Evolutionary conservation across 2,888 invertebrate species (phyloP), one percentile per base, ranked within the genome.

Genomic region (Cybosia mesomella): DNA sequence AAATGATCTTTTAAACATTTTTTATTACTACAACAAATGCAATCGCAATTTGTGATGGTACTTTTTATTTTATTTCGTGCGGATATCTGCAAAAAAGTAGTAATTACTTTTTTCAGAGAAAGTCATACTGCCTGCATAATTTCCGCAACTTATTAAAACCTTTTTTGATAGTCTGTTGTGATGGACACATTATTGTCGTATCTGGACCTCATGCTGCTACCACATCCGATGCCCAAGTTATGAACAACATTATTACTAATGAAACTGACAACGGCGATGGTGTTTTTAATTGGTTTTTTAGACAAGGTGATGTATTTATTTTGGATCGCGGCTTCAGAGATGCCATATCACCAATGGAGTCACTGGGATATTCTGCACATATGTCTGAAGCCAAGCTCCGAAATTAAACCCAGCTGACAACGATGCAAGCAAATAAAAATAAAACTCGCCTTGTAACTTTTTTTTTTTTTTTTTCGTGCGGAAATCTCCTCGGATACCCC

Each of bases 31-130:
- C n/a, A n/a, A n/a, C n/a, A 59, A 67, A 65, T 53, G 71, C 65
- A 39, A 67, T 71, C 34, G 43, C 34, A 21, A 71, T 66, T 32
- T 54, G 63, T 32, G 71, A 71, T 54, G 71, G n/a, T n/a, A n/a
- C n/a, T n/a, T n/a, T n/a, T n/a, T n/a, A n/a, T n/a, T 68, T 22
- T 68, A 58, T 32, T 32, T 32, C n/a, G n/a, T n/a, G n/a, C n/a
- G n/a, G n/a, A 58, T 55, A 54, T 55, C 1, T 55, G 2, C 54
- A 63, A 34, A 63, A 63, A 21, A 63, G 63, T 36, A 11, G 15
- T 1, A 63, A 63, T 55, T 63, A 63, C 22, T 21, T 36, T 54
- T 63, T 54, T 34, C 54, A 63, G 21, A 54, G 24, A 11, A 34
- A 34, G 7, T 22, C 39, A 11, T 64, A 57, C 28, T 58, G 57